phyloP scores from a whole-genome alignment of 2,888 invertebrate species.

The Scrobipalpa atriplicella region DNA sequence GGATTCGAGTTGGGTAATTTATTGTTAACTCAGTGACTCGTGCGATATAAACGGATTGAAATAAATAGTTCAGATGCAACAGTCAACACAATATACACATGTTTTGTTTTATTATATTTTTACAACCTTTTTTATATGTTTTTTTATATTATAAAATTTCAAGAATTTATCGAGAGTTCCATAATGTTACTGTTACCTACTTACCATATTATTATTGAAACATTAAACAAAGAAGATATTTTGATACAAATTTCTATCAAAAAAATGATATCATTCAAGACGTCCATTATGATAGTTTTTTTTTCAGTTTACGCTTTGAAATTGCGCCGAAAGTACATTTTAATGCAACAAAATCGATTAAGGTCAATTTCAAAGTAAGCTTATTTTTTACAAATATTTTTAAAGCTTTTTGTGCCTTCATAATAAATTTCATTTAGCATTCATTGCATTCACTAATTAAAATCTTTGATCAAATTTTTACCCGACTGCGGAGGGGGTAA shows the following conservation, averaged over 20 bases:
- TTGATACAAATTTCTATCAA: neutral
- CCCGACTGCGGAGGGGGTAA: too few species aligned
- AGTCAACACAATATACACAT: conserved; percentile 28
- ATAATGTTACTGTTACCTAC: too few species aligned
- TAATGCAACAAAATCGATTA: conserved; percentile 6
- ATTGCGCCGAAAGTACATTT: conserved; percentile 2
- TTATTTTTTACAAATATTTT: neutral
- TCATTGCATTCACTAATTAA: too few species aligned
- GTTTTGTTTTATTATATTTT: conserved; percentile 15
- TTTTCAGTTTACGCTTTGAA: neutral
- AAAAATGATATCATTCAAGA: neutral
- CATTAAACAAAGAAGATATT: too few species aligned
- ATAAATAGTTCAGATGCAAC: conserved; percentile 28
- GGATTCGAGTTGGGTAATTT: conserved; percentile 1
- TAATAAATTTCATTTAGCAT: too few species aligned
- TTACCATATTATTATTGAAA: too few species aligned
- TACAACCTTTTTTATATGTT: neutral
- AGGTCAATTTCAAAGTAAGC: neutral
- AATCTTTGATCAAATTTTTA: too few species aligned
- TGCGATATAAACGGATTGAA: conserved; percentile 23
- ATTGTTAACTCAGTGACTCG: conserved; percentile 13
- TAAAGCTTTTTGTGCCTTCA: neutral
- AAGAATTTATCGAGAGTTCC: too few species aligned
- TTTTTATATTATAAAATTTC: too few species aligned
- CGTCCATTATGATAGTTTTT: neutral